Percentiles rank a stretch among this genome's conserved stretches.
Evolutionary conservation across 2,888 invertebrate genomes (phyloP).

Genomic region (Physocephala rufipes): DNA sequence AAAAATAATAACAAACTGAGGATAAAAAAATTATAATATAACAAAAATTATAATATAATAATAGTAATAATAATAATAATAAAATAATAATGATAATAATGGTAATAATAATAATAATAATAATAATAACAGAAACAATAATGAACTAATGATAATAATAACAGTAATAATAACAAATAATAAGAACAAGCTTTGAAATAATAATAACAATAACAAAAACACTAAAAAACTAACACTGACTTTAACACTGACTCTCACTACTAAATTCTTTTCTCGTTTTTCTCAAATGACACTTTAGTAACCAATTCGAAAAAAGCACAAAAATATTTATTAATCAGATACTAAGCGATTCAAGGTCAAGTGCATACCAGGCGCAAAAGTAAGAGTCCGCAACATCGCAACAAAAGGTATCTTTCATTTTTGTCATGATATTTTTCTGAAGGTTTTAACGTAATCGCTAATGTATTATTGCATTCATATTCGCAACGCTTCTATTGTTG

Average conservation of each 20-base stretch:
- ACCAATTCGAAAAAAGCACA: background rate
- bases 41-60: too few relatives aligned
- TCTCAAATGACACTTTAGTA: background rate
- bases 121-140: background rate
- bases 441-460: background rate
- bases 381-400: too few relatives aligned
- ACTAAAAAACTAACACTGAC: background rate
- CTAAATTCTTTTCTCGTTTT: too few relatives aligned
- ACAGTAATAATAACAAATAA: background rate
- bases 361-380: background rate
- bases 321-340: background rate
- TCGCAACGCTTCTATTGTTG: too few relatives aligned
- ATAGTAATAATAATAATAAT: background rate
- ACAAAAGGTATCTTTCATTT: background rate
- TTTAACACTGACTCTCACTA: background rate
- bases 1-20: background rate
- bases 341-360: constrained; percentile 21
- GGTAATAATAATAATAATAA: constrained; percentile 7
- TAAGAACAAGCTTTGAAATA: background rate
- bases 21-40: background rate
- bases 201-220: background rate
- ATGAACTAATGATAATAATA: background rate
- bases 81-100: background rate
- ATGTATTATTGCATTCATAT: background rate
- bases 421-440: background rate